Evolutionary conservation across 1,140 invertebrate species (phyloP), one percentile per base, ranked within the genome.

Genomic region (Zelostemma sp.): DNA sequence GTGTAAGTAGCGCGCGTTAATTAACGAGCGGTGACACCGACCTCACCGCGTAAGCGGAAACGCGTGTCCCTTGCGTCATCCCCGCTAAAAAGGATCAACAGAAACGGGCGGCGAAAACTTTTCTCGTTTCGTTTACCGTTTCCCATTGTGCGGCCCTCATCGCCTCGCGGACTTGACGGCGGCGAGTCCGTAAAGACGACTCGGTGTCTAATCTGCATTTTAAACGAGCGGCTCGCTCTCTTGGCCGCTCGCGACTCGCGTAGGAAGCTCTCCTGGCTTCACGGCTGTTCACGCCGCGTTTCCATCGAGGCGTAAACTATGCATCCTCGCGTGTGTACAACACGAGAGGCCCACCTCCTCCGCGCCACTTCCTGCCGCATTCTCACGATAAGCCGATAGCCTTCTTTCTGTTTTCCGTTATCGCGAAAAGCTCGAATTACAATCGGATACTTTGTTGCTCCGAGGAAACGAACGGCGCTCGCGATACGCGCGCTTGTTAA

Each of bases 161-260:
- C 49, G 40, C 35, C 35, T 38, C 15, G 17, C 12, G 25, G 25
- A 38, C 55, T 57, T 48, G 33, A 49, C 63, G 69, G 62, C 74
- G 64, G 67, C 38, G 50, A 46, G 16, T 28, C 35, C 56, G 57
- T 69, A 72, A 73, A 59, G 73, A 68, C 63, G 64, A 45, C 46
- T 40, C 66, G 70, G 21, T 53, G 74, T 60, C 73, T 73, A 76
- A 78, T 78, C 76, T 76, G 74, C 76, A 78, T 78, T 78, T 78
- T 76, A 75, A 78, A 76, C 73, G 73, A 78, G 73, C 48, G 45
- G 28, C 54, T 17, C 38, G 28, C 63, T 21, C 54, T 28, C 47
- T 31, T 6, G 25, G 43, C 14, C 40, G 11, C 19, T 25, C 38
- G 33, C 18, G 17, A 16, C 31, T 21, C 47, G 14, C 56, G 45